Percentiles rank a stretch among this genome's conserved stretches.
These are phyloP conservation scores for Odontomyia ornata DNA, from an alignment of 2,888 invertebrate genomes.

Conservation along the genomic window DNA sequence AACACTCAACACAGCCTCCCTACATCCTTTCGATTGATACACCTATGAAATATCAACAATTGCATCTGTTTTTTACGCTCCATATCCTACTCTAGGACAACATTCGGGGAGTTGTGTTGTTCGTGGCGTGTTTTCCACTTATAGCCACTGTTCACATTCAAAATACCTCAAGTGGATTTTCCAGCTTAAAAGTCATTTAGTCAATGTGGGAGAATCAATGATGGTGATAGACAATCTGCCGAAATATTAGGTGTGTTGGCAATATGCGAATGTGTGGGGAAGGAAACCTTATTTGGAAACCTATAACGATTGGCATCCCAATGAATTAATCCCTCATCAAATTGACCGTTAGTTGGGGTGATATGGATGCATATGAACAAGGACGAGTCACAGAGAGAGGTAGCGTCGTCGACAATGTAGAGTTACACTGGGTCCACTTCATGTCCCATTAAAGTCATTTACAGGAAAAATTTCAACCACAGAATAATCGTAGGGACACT, in stretches of 20 bases:
- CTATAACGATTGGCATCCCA: background rate
- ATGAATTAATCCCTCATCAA: conserved; percentile 35
- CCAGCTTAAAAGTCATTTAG: conserved; percentile 24
- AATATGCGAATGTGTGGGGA: background rate
- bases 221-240: background rate
- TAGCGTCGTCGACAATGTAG: background rate
- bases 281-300: background rate
- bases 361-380: conserved; percentile 7
- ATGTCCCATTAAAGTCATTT: conserved; percentile 49
- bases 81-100: background rate
- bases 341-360: conserved; percentile 9
- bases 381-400: conserved; percentile 2
- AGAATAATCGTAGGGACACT: background rate
- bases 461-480: conserved; percentile 46
- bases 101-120: conserved; percentile 12
- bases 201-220: background rate
- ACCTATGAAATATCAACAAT: background rate
- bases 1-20: background rate
- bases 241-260: background rate
- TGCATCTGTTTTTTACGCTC: background rate
- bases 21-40: background rate
- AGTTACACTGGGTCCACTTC: conserved; percentile 34
- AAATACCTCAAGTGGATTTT: conserved; percentile 40
- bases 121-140: conserved; percentile 37
- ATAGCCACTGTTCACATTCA: conserved; percentile 31